Evolutionary conservation across 2,113 vertebrate species (phyloP), one percentile per base, ranked within the genome.

Genomic region (Cettia cetti): DNA sequence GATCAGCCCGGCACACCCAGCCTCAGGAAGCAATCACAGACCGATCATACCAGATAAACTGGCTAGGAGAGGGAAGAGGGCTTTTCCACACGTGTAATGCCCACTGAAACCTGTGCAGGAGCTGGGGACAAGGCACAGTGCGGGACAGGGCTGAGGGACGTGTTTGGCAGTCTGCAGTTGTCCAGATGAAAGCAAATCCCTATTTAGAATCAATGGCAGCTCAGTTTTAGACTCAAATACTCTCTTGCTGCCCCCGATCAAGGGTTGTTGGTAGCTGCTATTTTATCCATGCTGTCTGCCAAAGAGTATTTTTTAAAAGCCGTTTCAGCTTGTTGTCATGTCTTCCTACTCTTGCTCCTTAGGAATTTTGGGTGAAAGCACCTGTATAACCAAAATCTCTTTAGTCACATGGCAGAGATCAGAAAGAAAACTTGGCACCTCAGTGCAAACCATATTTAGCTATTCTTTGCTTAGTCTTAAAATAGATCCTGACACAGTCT

Each of bases 381-480:
- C 82, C 87, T 70, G 30, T 22, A 35, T 11, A 93, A 54, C 30
- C 64, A 65, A 45, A 52, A 60, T 35, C 75, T 52, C 53, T 82
- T 33, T 1, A 50, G 72, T 77, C 35, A 28, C 20, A 1, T 27
- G 60, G 37, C 45, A 65, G 2, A 3, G 82, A 59, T 61, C 59
- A 85, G 84, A 54, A 85, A 69, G 70, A 95, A 65, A 72, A 57
- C 69, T 82, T 93, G 86, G 88, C 90, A 78, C 40, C 76, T 84
- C 7, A 1, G 65, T 42, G 47, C 90, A 70, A 94, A 91, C 93
- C 90, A 92, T 93, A 94, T 94, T 96, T 95, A 95, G 93, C 68
- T 90, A 77, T 92, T 92, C 89, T 94, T 71, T 39, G 53, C 86
- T 56, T 52, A 66, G 45, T 49, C 92, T 95, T 82, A 95, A 95